phyloP scores from a whole-genome alignment of 2,797 vertebrate genomes.

The Eupleurogrammus muticus region DNA sequence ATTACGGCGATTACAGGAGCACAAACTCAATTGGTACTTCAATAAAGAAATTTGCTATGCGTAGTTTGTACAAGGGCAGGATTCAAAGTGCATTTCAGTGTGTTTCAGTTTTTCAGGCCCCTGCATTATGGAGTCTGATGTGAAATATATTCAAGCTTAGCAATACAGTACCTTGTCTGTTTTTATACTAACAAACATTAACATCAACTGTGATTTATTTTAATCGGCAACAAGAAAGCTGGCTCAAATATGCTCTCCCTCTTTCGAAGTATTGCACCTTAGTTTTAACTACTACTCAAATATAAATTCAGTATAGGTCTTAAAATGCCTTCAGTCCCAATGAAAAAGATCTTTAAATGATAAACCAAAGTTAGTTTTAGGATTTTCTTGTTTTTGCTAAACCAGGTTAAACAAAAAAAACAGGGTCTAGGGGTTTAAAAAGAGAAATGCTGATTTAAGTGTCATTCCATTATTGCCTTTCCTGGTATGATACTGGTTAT shows the following conservation, averaged over 20 bases:
- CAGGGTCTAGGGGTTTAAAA: slow-evolving; percentile 4
- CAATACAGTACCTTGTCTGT: slow-evolving; percentile 30
- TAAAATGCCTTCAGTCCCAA: slow-evolving; percentile 22
- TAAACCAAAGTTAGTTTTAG: slow-evolving; percentile 70
- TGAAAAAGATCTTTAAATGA: slow-evolving; percentile 25
- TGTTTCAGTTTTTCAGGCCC: neutral
- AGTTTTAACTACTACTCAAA: slow-evolving; percentile 34
- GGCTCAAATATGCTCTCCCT: slow-evolving; percentile 17
- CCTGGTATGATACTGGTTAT: slow-evolving; percentile 4
- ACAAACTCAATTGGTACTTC: slow-evolving; percentile 34
- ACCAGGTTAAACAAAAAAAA: neutral
- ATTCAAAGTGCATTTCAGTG: slow-evolving; percentile 31
- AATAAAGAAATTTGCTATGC: slow-evolving; percentile 3
- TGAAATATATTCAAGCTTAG: slow-evolving; percentile 37
- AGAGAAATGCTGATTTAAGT: slow-evolving; percentile 3
- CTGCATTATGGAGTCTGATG: slow-evolving; percentile 18
- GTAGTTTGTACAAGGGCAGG: slow-evolving; percentile 15
- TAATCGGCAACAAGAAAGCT: slow-evolving; percentile 27
- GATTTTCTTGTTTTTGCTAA: slow-evolving; percentile 28
- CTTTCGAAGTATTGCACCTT: slow-evolving; percentile 52
- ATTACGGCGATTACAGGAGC: slow-evolving; percentile 30
- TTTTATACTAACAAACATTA: slow-evolving; percentile 25
- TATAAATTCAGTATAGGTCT: slow-evolving; percentile 18
- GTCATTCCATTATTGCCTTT: slow-evolving; percentile 57
- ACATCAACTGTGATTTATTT: slow-evolving; percentile 40